These are phyloP conservation scores for Cryptoprocta ferox DNA, from an alignment of 2,797 vertebrate species.

Conservation along the genomic window DNA sequence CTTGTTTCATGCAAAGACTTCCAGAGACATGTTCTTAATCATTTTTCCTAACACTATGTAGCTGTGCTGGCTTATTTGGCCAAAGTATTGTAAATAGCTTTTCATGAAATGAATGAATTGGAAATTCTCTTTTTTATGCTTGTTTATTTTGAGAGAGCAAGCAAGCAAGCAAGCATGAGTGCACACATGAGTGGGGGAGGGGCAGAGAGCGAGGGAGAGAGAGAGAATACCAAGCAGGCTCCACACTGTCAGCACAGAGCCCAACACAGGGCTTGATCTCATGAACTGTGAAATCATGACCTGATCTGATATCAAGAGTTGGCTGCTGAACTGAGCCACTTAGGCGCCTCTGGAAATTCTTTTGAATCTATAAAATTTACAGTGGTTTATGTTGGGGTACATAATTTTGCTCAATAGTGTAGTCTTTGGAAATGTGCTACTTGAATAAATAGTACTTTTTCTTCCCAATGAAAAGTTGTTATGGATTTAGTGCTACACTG, in stretches of 20 bases:
- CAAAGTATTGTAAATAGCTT: constrained; percentile 10
- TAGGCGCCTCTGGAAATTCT: not conserved
- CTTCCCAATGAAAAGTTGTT: not conserved
- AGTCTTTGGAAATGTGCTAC: not conserved
- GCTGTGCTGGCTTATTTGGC: not conserved
- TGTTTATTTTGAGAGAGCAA: no score
- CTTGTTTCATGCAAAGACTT: constrained; percentile 29
- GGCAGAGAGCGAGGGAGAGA: no score
- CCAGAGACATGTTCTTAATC: not conserved
- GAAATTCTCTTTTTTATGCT: constrained; percentile 45
- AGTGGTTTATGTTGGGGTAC: constrained; percentile 21
- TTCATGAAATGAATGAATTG: constrained; percentile 34
- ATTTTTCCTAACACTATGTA: not conserved
- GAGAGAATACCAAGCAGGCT: no score
- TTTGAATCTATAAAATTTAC: constrained; percentile 31
- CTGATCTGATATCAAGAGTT: no score
- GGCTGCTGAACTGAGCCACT: no score
- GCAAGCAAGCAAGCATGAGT: no score
- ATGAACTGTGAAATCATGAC: no score
- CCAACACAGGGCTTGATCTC: no score
- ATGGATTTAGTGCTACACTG: not conserved
- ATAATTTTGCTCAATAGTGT: not conserved
- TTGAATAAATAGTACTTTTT: constrained; percentile 53
- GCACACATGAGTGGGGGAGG: no score
- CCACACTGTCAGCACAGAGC: no score